phyloP scores from a whole-genome alignment of 2,113 vertebrate species.

The Ageneiosus marmoratus region DNA sequence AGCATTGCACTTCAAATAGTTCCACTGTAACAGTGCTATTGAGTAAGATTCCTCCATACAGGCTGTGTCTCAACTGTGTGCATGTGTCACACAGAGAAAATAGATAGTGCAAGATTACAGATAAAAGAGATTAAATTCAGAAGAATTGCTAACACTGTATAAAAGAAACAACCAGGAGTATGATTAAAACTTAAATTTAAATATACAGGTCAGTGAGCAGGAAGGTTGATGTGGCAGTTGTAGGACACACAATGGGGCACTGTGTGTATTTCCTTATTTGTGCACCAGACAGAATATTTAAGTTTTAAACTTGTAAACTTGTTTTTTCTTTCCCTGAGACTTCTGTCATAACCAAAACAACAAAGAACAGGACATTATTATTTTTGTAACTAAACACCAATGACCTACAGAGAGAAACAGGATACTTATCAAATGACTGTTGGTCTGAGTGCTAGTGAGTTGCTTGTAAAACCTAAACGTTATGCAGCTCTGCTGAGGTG shows the following conservation, averaged over 20 bases:
- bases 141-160: not conserved
- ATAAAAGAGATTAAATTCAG: not conserved
- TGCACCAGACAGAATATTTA: not conserved
- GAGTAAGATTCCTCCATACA: not conserved
- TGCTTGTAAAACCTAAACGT: slow-evolving; percentile 25
- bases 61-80: not conserved
- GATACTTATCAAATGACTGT: not conserved
- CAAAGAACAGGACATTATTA: not conserved
- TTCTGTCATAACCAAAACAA: not conserved
- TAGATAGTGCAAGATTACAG: not conserved
- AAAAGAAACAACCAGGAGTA: not conserved
- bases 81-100: too few relatives aligned
- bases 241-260: slow-evolving; percentile 15
- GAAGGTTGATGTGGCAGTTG: not conserved
- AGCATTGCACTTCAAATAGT: not conserved
- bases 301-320: not conserved
- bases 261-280: slow-evolving; percentile 9
- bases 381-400: not conserved
- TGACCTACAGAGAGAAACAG: not conserved
- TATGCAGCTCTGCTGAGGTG: not conserved
- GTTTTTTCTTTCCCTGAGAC: not conserved
- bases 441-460: slow-evolving; percentile 33
- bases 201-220: slow-evolving; percentile 23
- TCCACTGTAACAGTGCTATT: not conserved
- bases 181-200: slow-evolving; percentile 16